These are phyloP conservation scores for Lophius piscatorius DNA, from an alignment of 2,113 vertebrate species.

Conservation along the genomic window DNA sequence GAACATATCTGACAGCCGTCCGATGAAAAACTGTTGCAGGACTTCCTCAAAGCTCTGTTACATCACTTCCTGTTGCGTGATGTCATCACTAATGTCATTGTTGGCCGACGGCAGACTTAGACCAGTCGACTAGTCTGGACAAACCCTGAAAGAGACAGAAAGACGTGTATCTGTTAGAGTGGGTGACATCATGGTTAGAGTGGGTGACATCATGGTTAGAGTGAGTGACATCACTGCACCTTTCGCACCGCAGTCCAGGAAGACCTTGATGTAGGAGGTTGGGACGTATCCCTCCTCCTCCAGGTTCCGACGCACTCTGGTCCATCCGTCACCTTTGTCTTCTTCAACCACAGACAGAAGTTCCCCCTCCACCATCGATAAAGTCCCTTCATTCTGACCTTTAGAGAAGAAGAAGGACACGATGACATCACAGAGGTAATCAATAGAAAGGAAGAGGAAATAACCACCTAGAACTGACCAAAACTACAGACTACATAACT, in stretches of 20 bases:
- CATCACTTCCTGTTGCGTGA: slow-evolving; percentile 57
- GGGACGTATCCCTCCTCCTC: slow-evolving; percentile 98
- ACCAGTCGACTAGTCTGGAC: slow-evolving; percentile 70
- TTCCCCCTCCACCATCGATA: slow-evolving; percentile 92
- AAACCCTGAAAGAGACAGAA: slow-evolving; percentile 57
- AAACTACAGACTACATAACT: too few relatives aligned
- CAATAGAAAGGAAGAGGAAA: too few relatives aligned
- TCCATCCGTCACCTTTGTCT: slow-evolving; percentile 98
- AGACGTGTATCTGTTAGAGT: background rate
- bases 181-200: too few relatives aligned
- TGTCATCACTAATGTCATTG: slow-evolving; percentile 50
- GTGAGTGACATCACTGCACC: slow-evolving; percentile 87
- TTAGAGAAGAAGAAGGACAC: slow-evolving; percentile 32
- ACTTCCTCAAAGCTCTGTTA: slow-evolving; percentile 50
- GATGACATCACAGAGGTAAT: background rate
- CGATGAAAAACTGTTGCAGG: slow-evolving; percentile 37
- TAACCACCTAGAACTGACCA: too few relatives aligned
- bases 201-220: background rate
- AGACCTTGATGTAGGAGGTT: slow-evolving; percentile 96
- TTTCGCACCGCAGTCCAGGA: slow-evolving; percentile 94
- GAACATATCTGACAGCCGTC: slow-evolving; percentile 10
- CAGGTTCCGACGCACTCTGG: slow-evolving; percentile 89
- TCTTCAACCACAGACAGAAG: slow-evolving; percentile 94
- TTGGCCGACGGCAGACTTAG: slow-evolving; percentile 45
- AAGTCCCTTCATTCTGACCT: slow-evolving; percentile 98